These are phyloP conservation scores for Rhinopomastus cyanomelas DNA, from an alignment of 2,113 vertebrate species.

Conservation along the genomic window DNA sequence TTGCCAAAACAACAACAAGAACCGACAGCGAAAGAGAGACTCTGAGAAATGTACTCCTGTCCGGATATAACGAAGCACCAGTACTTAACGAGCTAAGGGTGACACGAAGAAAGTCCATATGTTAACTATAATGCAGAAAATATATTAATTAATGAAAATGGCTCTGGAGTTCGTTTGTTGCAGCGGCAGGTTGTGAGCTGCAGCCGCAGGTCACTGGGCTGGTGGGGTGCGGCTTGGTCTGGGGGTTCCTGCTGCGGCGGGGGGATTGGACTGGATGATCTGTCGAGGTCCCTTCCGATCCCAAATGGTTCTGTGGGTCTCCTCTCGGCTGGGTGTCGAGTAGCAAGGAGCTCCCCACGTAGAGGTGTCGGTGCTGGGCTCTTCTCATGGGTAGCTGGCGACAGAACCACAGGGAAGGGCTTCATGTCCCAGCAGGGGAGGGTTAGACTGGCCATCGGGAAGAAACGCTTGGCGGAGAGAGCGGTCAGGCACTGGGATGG, in stretches of 20 bases:
- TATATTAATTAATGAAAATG: constrained; percentile 99
- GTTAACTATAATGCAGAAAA: constrained; percentile 99
- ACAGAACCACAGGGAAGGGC: too few species aligned
- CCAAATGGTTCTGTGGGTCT: too few species aligned
- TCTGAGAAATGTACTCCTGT: constrained; percentile 93
- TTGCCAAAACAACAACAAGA: constrained; percentile 84
- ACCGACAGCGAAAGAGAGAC: constrained; percentile 79
- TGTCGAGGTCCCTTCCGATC: too few species aligned
- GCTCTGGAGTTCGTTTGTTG: constrained; percentile 76
- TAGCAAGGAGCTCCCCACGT: neutral
- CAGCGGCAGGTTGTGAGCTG: neutral
- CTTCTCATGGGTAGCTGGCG: too few species aligned
- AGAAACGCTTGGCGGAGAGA: too few species aligned
- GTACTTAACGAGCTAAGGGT: constrained; percentile 95
- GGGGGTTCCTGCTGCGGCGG: too few species aligned
- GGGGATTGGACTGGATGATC: too few species aligned
- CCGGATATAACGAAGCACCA: constrained; percentile 99
- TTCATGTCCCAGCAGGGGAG: too few species aligned
- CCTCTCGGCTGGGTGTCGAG: neutral
- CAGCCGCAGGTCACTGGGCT: neutral
- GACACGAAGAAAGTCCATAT: constrained; percentile 92
- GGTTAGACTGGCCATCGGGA: too few species aligned
- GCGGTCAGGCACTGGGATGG: too few species aligned
- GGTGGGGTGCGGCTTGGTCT: too few species aligned
- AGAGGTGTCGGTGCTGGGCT: too few species aligned